phyloP scores from a whole-genome alignment of 2,888 invertebrate species.

The Calliphora vomitoria region DNA sequence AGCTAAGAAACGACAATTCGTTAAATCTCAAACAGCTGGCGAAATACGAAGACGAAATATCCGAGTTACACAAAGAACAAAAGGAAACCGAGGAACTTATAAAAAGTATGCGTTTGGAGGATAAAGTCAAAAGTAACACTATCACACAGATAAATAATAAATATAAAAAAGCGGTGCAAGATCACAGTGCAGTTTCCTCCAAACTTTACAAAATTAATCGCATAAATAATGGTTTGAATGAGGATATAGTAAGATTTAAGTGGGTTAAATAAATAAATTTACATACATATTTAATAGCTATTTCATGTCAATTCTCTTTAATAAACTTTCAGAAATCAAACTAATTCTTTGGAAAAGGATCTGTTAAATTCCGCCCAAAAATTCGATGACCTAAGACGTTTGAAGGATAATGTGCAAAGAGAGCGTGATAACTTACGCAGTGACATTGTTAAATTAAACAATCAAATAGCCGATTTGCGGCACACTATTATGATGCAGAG shows the following conservation, averaged over 20 bases:
- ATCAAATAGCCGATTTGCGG: conserved; percentile 77
- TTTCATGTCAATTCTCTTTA: background rate
- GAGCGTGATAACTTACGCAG: conserved; percentile 80
- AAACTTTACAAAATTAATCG: conserved; percentile 79
- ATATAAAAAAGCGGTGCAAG: conserved; percentile 79
- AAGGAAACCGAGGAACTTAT: conserved; percentile 78
- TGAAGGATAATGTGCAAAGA: conserved; percentile 79
- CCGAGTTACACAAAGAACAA: conserved; percentile 75
- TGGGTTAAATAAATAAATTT: conserved; percentile 53
- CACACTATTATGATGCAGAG: conserved; percentile 79
- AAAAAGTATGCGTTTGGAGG: conserved; percentile 77
- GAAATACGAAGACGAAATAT: conserved; percentile 79
- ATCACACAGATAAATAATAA: conserved; percentile 77
- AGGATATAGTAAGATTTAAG: conserved; percentile 78
- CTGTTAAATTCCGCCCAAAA: conserved; percentile 77
- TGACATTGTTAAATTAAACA: conserved; percentile 79
- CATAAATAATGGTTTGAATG: conserved; percentile 76
- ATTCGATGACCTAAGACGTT: conserved; percentile 78
- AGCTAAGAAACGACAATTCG: conserved; percentile 77
- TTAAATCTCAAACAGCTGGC: conserved; percentile 74
- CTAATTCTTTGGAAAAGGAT: conserved; percentile 80
- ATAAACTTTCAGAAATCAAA: conserved; percentile 77
- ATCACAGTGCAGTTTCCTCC: conserved; percentile 78
- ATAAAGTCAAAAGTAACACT: conserved; percentile 77
- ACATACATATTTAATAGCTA: background rate